Base-by-base conservation (phyloP, 2,888 invertebrate genomes). In the Osmoderma eremita region DNA sequence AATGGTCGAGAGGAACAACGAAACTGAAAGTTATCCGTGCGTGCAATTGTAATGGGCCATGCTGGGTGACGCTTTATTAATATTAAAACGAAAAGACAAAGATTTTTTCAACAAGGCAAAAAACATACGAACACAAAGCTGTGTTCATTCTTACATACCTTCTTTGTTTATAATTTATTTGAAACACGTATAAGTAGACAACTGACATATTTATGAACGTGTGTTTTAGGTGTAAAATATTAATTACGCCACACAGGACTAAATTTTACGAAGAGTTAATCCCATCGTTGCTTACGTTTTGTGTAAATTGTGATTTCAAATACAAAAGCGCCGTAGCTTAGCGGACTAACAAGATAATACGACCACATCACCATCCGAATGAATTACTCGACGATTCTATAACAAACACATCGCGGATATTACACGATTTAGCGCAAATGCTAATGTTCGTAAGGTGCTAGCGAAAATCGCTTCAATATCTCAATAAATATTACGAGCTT, bases 111-210 rank as follows among this genome's bases (percentile, higher is more conserved):
- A 45, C 30, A 58, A 58, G 15, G 15, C 22, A 61, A 61, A 61
- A 61, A 17, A 18, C 15, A 45, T 24, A 61, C 36, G 30, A 17
- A 17, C 17, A 45, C 24, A 24, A 6, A 45, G 30, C 45, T 30
- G 58, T 30, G 58, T 45, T 30, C 45, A 61, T 45, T 45, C 30
- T 45, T 45, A 61, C 58, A n/a, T n/a, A n/a, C n/a, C n/a, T n/a
- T n/a, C 45, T 61, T 61, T 61, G 58, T 61, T 61, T 61, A 45
- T 61, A 61, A 61, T 61, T 61, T 61, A 61, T 61, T 61, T 61
- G 45, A 61, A 61, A 24, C 58, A 30, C 58, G 58, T 61, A 61
- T 30, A 61, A 61, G 41, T 61, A 45, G 58, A 61, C 58, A 45
- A 61, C 42, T 42, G 58, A 45, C 45, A 61, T 45, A 45, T 61